These are phyloP conservation scores for Gadopsis bispinosus DNA, from an alignment of 2,797 vertebrate genomes.

Conservation along the genomic window DNA sequence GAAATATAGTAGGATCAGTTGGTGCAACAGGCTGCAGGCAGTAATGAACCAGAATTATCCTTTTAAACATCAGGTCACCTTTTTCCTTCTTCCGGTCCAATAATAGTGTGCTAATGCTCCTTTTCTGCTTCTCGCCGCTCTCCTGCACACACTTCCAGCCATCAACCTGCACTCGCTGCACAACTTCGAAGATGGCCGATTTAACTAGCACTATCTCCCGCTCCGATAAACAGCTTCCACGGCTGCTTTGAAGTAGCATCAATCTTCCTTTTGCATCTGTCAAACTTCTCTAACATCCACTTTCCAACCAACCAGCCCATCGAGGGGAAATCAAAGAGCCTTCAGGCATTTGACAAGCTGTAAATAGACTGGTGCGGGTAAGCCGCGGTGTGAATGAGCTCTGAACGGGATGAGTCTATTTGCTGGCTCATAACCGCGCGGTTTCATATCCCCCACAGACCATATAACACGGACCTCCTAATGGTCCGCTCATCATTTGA, in stretches of 20 bases:
- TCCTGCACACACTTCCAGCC: not conserved
- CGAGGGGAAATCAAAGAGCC: conserved; percentile 69
- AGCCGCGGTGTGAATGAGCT: conserved; percentile 48
- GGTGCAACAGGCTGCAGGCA: conserved; percentile 8
- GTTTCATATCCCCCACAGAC: conserved; percentile 61
- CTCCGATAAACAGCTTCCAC: conserved; percentile 66
- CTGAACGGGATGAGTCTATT: conserved; percentile 75
- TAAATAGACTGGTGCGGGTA: conserved; percentile 66
- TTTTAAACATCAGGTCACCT: conserved; percentile 27
- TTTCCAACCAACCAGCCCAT: conserved; percentile 64
- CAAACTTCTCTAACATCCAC: conserved; percentile 71
- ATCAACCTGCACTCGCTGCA: conserved; percentile 49
- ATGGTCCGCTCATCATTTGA: conserved; percentile 67
- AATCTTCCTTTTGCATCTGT: conserved; percentile 78
- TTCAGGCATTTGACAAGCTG: conserved; percentile 69
- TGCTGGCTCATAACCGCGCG: conserved; percentile 60
- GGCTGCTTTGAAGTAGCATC: conserved; percentile 73
- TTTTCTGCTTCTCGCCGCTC: not conserved
- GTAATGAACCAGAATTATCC: conserved; percentile 8
- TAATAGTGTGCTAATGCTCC: not conserved
- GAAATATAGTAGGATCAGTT: not conserved
- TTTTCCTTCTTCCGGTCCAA: conserved; percentile 3
- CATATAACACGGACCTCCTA: conserved; percentile 58
- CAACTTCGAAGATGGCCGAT: conserved; percentile 73
- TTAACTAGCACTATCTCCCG: conserved; percentile 65